These are phyloP conservation scores for Pararge aegeria DNA, from an alignment of 1,140 invertebrate genomes.

Conservation along the genomic window DNA sequence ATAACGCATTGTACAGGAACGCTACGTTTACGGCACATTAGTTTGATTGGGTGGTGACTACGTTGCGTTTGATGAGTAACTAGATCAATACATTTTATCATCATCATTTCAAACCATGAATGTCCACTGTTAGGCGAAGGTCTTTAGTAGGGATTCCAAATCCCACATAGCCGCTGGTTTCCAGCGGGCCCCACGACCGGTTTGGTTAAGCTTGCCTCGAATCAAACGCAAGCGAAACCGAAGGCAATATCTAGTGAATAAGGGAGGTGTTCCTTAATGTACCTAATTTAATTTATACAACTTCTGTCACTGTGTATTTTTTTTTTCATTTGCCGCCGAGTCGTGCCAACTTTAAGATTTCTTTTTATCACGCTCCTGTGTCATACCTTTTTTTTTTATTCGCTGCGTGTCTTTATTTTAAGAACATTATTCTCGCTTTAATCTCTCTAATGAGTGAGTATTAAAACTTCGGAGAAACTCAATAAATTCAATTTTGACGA, in stretches of 20 bases:
- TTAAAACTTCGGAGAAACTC: conserved; percentile 27
- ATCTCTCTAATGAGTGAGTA: conserved; percentile 30
- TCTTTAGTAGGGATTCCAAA: no score
- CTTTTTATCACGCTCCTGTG: conserved; percentile 30
- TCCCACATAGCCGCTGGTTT: no score
- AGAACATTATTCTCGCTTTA: conserved; percentile 25
- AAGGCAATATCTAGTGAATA: background rate
- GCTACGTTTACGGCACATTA: no score
- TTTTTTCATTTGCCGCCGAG: conserved; percentile 26
- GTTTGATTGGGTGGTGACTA: no score
- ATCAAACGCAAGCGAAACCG: background rate
- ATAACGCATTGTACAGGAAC: no score
- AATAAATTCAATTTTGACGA: conserved; percentile 16
- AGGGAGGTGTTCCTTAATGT: conserved; percentile 30
- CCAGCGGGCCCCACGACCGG: no score
- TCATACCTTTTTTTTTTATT: conserved; percentile 31
- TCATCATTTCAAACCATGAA: no score
- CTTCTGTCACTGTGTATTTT: conserved; percentile 28
- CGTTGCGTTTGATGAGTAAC: no score
- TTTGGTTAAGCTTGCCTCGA: background rate
- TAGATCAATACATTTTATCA: no score
- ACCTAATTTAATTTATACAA: conserved; percentile 47
- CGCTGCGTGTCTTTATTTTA: conserved; percentile 38
- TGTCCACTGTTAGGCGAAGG: no score
- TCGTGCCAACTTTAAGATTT: conserved; percentile 38